Evolutionary conservation across 2,113 vertebrate genomes (phyloP), one percentile per base, ranked within the genome.

Genomic region (Lagopus muta): DNA sequence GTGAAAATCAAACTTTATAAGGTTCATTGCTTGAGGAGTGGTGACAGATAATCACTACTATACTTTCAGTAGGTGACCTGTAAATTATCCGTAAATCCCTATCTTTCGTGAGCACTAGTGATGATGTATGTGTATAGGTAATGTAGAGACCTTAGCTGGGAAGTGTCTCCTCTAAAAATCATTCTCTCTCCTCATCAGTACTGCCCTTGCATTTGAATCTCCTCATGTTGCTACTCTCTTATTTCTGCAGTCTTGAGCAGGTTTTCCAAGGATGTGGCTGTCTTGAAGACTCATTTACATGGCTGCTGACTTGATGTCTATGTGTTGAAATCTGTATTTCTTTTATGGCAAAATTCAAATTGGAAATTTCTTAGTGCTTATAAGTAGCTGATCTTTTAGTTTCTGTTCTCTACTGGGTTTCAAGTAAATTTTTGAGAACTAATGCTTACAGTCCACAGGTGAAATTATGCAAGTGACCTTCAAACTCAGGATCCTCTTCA

Each of bases 401-500:
- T 82, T 70, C 45, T 84, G 13, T 60, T 93, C 88, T 88, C 2
- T 3, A 38, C 48, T 69, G 38, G 74, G 42, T 88, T 88, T 85
- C 43, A 36, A 13, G 6, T 69, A 48, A 38, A 81, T 47, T 86
- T 94, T 65, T 3, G 34, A 91, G 32, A 90, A 74, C 13, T 61
- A 81, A 92, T 61, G 11, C 43, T 91, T 66, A 45, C 9, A 80
- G 52, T 61, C 22, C 64, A n/a, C 38, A 81, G 52, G 65, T 92
- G 75, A 88, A 94, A 80, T 93, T 86, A 92, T 30, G 12, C 42
- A 85, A 87, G 62, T 43, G 62, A 71, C 67, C 62, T 82, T 69
- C 65, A 93, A 94, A 92, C 4, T 14, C 67, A 42, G 20, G 28
- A n/a, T 52, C n/a, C 28, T 57, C 38, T 87, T 79, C 69, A 36